Evolutionary conservation across 2,888 invertebrate genomes (phyloP).

Genomic region (Acleris holmiana): DNA sequence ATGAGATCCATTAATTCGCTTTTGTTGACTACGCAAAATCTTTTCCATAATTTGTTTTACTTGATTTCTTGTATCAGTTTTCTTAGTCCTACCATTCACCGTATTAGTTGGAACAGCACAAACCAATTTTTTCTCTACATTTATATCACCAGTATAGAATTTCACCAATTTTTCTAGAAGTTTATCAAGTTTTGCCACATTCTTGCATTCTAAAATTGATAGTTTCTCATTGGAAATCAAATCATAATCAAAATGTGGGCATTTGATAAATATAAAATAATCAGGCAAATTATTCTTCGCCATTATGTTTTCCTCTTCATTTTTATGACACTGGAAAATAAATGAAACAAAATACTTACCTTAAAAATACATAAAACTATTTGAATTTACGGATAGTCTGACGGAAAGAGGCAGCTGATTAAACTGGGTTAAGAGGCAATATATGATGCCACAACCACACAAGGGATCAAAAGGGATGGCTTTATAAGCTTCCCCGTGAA

Average conservation of each 20-base stretch:
- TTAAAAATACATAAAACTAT: no score
- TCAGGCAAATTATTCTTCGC: slow-evolving; percentile 57
- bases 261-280: slow-evolving; percentile 83
- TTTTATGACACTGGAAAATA: slow-evolving; percentile 46
- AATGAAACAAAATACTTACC: no score
- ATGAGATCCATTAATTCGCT: slow-evolving; percentile 57
- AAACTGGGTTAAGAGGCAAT: no score
- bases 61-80: slow-evolving; percentile 56
- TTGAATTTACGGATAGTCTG: no score
- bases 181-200: slow-evolving; percentile 72
- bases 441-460: no score
- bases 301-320: slow-evolving; percentile 46
- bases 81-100: slow-evolving; percentile 39
- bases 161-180: slow-evolving; percentile 63
- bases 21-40: slow-evolving; percentile 64
- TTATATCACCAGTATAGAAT: slow-evolving; percentile 60
- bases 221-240: slow-evolving; percentile 74
- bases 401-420: no score
- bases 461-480: no score
- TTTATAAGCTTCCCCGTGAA: no score
- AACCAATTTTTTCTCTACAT: slow-evolving; percentile 46
- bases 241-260: slow-evolving; percentile 83
- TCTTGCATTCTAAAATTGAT: slow-evolving; percentile 81
- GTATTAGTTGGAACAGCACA: slow-evolving; percentile 40
- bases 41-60: slow-evolving; percentile 71